Evolutionary conservation across 2,113 vertebrate species (phyloP).

Genomic region (Neolamprologus tretocephalus): DNA sequence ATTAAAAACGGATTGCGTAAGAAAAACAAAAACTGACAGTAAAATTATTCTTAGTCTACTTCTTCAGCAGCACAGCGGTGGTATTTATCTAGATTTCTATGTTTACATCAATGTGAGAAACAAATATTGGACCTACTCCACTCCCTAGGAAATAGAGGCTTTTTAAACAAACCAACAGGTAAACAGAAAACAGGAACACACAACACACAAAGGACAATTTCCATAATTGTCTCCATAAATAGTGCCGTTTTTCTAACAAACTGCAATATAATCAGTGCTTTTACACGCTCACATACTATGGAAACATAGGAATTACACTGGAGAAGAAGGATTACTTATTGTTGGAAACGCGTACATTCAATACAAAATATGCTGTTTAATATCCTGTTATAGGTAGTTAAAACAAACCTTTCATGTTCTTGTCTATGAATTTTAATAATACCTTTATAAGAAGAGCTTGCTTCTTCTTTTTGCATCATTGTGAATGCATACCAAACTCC

Average conservation of each 20-base stretch:
- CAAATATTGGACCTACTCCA: background rate
- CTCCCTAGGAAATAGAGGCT: background rate
- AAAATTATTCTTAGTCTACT: background rate
- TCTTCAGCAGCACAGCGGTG: conserved; percentile 11
- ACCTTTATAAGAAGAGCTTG: background rate
- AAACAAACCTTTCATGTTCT: background rate
- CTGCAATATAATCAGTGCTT: conserved; percentile 15
- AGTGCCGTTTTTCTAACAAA: conserved; percentile 17
- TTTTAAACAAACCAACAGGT: background rate
- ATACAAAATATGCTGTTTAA: background rate
- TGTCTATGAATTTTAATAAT: background rate
- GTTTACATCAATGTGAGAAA: background rate
- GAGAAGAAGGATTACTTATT: background rate
- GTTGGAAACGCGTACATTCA: background rate
- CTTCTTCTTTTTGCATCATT: background rate
- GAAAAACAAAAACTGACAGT: background rate
- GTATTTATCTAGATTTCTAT: background rate
- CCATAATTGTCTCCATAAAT: background rate
- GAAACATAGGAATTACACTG: background rate
- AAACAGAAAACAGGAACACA: background rate
- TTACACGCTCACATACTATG: background rate
- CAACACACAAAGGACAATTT: background rate
- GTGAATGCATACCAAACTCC: background rate
- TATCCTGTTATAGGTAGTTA: background rate
- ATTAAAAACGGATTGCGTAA: background rate